Percentiles rank a stretch among this genome's conserved stretches.
Evolutionary conservation across 2,113 vertebrate genomes (phyloP).

Genomic region (Myrmecophaga tridactyla): DNA sequence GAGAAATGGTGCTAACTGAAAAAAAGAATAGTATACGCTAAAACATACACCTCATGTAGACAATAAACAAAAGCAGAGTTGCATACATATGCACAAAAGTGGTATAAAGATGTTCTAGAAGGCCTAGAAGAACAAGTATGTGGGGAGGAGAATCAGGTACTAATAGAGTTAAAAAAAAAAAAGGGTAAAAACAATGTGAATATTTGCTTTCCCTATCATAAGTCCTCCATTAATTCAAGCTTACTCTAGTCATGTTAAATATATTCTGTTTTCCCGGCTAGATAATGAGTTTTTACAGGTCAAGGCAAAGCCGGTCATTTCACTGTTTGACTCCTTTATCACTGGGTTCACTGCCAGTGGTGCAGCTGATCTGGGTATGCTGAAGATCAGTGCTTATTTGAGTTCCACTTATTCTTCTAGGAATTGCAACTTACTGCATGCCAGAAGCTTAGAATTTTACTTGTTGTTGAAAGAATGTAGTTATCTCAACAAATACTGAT

Average conservation of each 20-base stretch:
- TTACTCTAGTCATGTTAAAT: not conserved
- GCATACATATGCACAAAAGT: not conserved
- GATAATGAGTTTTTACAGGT: not conserved
- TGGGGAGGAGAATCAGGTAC: not conserved
- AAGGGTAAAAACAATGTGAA: not conserved
- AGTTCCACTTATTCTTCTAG: not conserved
- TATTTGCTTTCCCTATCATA: not conserved
- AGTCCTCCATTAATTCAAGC: not conserved
- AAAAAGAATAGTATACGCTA: not conserved
- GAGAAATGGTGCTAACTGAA: not conserved
- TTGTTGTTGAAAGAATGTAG: not conserved
- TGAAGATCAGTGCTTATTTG: not conserved
- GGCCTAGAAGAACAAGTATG: not conserved
- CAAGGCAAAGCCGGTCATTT: not conserved
- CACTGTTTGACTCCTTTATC: not conserved
- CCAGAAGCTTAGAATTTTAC: not conserved
- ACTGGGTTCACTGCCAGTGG: not conserved
- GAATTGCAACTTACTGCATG: not conserved
- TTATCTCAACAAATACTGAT: not conserved
- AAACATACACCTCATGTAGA: not conserved
- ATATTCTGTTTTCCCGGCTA: not conserved
- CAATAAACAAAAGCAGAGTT: not conserved
- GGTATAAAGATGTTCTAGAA: not conserved
- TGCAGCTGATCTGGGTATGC: no score
- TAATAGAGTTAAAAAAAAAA: not conserved